Conservation (phyloP, 2,888 invertebrate species). For the Tortrix viridana region DNA sequence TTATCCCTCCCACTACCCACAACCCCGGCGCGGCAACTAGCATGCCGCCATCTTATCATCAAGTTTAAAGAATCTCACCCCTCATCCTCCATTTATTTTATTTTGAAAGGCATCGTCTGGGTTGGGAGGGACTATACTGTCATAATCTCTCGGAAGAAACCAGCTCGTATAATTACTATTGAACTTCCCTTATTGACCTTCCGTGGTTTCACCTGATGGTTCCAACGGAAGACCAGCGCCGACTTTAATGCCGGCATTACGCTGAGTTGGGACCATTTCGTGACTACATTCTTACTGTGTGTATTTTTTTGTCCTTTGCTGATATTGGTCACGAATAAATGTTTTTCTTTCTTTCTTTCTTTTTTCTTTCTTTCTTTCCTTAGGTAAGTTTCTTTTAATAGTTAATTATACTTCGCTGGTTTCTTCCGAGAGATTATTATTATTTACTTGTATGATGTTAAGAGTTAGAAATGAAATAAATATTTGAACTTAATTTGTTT, state of each 20-base stretch:
- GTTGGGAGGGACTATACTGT: slow-evolving; percentile 10
- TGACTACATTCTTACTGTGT: no score
- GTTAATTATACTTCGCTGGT: no score
- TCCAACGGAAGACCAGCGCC: no score
- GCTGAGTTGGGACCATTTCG: no score
- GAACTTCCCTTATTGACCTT: no score
- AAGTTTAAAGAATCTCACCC: background rate
- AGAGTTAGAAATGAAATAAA: slow-evolving; percentile 12
- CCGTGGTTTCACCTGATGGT: no score
- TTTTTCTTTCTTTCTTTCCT: background rate
- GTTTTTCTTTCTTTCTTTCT: background rate
- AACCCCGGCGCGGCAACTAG: background rate
- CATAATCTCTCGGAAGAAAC: slow-evolving; percentile 9
- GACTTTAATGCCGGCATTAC: no score
- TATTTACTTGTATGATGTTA: slow-evolving; percentile 17
- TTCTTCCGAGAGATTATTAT: no score
- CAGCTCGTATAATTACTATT: no score
- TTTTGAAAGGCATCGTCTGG: background rate
- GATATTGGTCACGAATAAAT: background rate
- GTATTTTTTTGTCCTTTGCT: no score
- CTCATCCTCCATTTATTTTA: slow-evolving; percentile 1
- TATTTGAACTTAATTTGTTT: background rate
- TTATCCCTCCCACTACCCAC: background rate
- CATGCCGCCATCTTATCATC: background rate
- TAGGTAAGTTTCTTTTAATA: no score